A percentile compares a stretch with the other conserved stretches of the same genome.
phyloP scores from a whole-genome alignment of 2,888 invertebrate genomes.

The Agriopis marginaria region DNA sequence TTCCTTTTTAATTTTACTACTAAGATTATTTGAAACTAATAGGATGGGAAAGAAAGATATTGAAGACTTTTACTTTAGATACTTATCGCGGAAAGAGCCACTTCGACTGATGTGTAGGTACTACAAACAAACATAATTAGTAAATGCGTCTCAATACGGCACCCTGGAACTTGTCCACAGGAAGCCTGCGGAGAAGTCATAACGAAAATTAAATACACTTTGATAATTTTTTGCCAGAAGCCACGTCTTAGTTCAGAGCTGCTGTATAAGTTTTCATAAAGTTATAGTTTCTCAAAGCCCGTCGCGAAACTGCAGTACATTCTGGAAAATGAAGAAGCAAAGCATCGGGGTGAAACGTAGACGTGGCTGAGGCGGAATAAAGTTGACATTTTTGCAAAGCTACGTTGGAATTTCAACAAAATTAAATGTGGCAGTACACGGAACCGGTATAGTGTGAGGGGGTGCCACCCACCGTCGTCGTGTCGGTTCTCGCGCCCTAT shows the following conservation, averaged over 20 bases:
- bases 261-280: conserved; percentile 82
- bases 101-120: neutral
- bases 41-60: neutral
- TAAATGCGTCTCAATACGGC: conserved; percentile 15
- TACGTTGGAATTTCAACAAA: conserved; percentile 85
- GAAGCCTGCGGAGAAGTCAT: conserved; percentile 71
- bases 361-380: conserved; percentile 83
- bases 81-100: no score
- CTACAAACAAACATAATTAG: conserved; percentile 9
- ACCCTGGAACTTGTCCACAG: conserved; percentile 30
- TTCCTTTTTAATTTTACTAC: neutral
- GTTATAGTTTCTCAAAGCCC: conserved; percentile 85
- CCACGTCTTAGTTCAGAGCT: conserved; percentile 80
- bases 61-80: no score
- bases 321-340: conserved; percentile 83
- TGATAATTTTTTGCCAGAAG: conserved; percentile 82
- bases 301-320: conserved; percentile 81
- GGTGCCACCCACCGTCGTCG: conserved; percentile 37
- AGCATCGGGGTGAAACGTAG: conserved; percentile 80
- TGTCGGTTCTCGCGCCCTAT: conserved; percentile 55
- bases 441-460: conserved; percentile 82
- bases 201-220: conserved; percentile 85
- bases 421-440: conserved; percentile 86
- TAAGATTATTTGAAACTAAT: neutral
- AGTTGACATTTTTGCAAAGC: conserved; percentile 87